phyloP scores from a whole-genome alignment of 2,113 vertebrate genomes.

The Panthera tigris region DNA sequence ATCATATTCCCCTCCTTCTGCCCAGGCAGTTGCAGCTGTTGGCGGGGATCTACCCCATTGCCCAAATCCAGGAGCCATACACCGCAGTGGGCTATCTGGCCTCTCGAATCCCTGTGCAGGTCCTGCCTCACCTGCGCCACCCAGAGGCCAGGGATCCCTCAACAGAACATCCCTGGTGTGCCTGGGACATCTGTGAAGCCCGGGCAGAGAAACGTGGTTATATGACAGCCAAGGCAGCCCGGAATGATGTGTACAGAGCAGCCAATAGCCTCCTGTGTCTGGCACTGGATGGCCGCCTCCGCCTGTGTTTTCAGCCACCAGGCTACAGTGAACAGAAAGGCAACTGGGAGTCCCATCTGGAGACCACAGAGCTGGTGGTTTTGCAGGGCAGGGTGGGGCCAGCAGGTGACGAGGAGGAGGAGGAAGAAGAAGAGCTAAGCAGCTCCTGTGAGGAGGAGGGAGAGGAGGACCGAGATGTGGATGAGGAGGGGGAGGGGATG shows the following conservation, averaged over 20 bases:
- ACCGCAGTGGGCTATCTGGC: constrained; percentile 93
- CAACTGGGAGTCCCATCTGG: constrained; percentile 90
- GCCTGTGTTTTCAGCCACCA: constrained; percentile 89
- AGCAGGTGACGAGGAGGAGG: constrained; percentile 67
- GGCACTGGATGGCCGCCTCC: constrained; percentile 90
- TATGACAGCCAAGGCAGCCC: constrained; percentile 92
- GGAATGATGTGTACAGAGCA: constrained; percentile 92
- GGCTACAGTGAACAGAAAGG: constrained; percentile 90
- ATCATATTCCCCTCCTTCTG: constrained; percentile 93
- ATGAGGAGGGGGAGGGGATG: constrained; percentile 92
- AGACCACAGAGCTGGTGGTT: constrained; percentile 87
- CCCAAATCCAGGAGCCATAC: constrained; percentile 95
- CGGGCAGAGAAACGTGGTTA: constrained; percentile 95
- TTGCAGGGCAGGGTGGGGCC: constrained; percentile 85
- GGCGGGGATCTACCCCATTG: constrained; percentile 92
- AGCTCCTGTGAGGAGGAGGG: constrained; percentile 91
- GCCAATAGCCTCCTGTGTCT: constrained; percentile 93
- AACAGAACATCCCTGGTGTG: constrained; percentile 81
- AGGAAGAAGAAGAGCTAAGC: constrained; percentile 89
- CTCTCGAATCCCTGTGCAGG: constrained; percentile 85
- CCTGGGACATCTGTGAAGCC: constrained; percentile 96
- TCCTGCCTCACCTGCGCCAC: constrained; percentile 88
- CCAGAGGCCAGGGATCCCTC: constrained; percentile 77
- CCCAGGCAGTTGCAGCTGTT: constrained; percentile 92
- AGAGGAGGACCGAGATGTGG: constrained; percentile 91